phyloP scores from a whole-genome alignment of 2,113 vertebrate species.

The Rhinichthys klamathensis region DNA sequence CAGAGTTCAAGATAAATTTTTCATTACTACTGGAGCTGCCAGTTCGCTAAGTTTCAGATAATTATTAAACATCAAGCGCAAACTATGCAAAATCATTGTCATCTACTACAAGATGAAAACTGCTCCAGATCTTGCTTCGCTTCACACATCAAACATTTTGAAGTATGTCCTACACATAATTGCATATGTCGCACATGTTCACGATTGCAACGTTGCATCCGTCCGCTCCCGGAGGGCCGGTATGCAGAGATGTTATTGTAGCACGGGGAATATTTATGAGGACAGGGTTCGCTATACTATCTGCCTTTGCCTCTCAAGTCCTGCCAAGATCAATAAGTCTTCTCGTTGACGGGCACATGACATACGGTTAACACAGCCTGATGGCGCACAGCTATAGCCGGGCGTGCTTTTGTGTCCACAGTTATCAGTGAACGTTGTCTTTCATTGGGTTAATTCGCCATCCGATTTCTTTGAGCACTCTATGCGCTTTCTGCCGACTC shows the following conservation, averaged over 20 bases:
- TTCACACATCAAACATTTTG: conserved; percentile 29
- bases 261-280: not conserved
- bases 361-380: conserved; percentile 5
- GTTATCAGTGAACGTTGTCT: not conserved
- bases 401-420: not conserved
- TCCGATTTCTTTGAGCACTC: not conserved
- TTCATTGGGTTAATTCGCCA: conserved; percentile 22
- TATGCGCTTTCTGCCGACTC: not conserved
- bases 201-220: not conserved
- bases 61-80: no score
- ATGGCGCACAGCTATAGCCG: not conserved
- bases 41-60: no score
- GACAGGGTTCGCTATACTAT: not conserved
- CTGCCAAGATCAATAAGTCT: conserved; percentile 23
- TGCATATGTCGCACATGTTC: conserved; percentile 1
- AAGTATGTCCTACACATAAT: conserved; percentile 11
- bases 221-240: not conserved
- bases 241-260: conserved; percentile 8
- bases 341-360: not conserved
- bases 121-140: not conserved
- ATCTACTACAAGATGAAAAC: not conserved
- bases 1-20: no score
- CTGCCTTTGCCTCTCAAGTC: conserved; percentile 11
- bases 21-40: no score
- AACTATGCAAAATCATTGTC: no score